A percentile compares a stretch with the other conserved stretches of the same genome.
Evolutionary conservation across 2,888 invertebrate genomes (phyloP).

Genomic region (Scelioninae gen. 1): DNA sequence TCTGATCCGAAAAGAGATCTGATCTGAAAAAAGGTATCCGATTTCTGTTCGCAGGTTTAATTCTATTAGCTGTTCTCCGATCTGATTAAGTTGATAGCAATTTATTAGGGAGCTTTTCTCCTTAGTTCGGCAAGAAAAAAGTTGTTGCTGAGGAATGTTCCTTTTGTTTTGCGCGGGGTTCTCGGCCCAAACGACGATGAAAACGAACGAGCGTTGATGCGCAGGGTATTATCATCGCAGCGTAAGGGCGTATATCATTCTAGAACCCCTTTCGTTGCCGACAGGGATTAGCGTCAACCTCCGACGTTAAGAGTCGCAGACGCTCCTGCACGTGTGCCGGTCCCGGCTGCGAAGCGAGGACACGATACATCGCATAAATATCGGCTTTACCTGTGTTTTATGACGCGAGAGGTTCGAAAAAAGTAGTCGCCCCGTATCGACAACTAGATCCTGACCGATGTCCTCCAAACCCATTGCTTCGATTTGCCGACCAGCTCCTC

Average conservation of each 20-base stretch:
- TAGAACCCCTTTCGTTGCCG: slow-evolving; percentile 80
- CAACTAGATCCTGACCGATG: slow-evolving; percentile 83
- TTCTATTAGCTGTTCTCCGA: slow-evolving; percentile 34
- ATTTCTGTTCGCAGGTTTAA: slow-evolving; percentile 31
- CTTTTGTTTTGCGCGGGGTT: slow-evolving; percentile 61
- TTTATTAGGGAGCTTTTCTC: slow-evolving; percentile 54
- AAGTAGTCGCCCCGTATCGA: slow-evolving; percentile 77
- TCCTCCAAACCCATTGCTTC: slow-evolving; percentile 72
- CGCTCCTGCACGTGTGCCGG: slow-evolving; percentile 62
- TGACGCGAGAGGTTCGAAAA: slow-evolving; percentile 74
- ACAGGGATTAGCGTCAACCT: slow-evolving; percentile 84
- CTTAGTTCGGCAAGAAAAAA: slow-evolving; percentile 31
- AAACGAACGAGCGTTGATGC: slow-evolving; percentile 68
- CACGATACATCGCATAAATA: slow-evolving; percentile 82
- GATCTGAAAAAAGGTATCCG: background rate
- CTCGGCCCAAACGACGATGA: slow-evolving; percentile 54
- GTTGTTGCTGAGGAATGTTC: slow-evolving; percentile 63
- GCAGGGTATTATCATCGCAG: slow-evolving; percentile 82
- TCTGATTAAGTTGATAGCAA: slow-evolving; percentile 51
- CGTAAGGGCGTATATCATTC: slow-evolving; percentile 82
- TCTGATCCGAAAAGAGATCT: background rate
- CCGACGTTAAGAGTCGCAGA: slow-evolving; percentile 75
- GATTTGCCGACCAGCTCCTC: slow-evolving; percentile 50
- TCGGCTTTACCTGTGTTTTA: slow-evolving; percentile 84
- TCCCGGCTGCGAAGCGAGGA: slow-evolving; percentile 75